Percentiles rank a stretch among this genome's conserved stretches.
Evolutionary conservation across 1,140 invertebrate genomes (phyloP).

Genomic region (Glossosoma conforme): DNA sequence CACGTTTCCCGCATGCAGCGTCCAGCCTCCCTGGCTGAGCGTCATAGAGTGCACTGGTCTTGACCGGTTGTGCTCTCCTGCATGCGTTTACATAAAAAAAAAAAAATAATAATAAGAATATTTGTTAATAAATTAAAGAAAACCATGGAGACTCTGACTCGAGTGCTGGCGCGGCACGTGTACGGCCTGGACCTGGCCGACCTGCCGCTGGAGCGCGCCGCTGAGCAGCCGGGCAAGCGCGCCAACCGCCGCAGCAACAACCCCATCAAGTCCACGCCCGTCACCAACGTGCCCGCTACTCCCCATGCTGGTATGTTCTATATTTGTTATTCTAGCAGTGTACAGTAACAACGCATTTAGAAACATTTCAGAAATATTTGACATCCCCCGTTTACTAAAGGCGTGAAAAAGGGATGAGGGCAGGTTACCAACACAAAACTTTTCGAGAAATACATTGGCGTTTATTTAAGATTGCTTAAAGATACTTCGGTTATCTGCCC

Average conservation of each 20-base stretch:
- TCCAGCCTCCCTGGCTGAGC: too few species aligned
- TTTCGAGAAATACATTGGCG: too few species aligned
- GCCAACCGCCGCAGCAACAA: constrained; percentile 37
- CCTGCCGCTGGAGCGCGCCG: constrained; percentile 77
- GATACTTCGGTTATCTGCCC: too few species aligned
- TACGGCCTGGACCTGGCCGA: constrained; percentile 90
- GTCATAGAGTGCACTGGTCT: too few species aligned
- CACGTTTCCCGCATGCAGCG: too few species aligned
- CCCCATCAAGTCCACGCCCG: constrained; percentile 30
- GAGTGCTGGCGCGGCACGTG: constrained; percentile 87
- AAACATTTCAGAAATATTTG: too few species aligned
- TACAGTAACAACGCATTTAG: neutral
- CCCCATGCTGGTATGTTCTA: constrained; percentile 16
- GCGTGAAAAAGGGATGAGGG: too few species aligned
- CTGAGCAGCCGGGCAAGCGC: constrained; percentile 76
- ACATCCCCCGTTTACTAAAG: too few species aligned
- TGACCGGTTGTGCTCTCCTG: too few species aligned
- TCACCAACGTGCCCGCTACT: constrained; percentile 21
- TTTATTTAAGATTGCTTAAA: too few species aligned
- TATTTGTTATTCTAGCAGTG: neutral
- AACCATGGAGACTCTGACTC: constrained; percentile 92
- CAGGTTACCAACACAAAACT: too few species aligned
- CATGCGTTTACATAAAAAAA: too few species aligned
- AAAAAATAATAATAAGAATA: constrained; percentile 11
- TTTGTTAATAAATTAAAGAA: constrained; percentile 57